Evolutionary conservation across 2,797 vertebrate species (phyloP).

Genomic region (Neosilurus hyrtlii): DNA sequence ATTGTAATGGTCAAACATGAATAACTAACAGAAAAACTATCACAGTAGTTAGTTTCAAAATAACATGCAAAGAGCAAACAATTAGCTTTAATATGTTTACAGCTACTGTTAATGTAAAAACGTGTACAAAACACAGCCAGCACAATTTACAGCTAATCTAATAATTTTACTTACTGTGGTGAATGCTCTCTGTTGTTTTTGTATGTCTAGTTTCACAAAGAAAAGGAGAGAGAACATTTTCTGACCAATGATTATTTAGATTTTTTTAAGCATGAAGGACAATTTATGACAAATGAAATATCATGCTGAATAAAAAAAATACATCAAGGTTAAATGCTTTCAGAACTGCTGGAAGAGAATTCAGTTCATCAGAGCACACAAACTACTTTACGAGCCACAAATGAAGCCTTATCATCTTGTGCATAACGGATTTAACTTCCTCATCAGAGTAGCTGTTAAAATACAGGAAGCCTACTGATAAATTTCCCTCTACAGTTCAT

Average conservation of each 20-base stretch:
- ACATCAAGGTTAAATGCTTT: not conserved
- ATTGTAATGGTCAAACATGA: not conserved
- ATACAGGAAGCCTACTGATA: slow-evolving; percentile 39
- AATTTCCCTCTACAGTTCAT: not conserved
- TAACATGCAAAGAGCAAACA: slow-evolving; percentile 38
- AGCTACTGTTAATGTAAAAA: slow-evolving; percentile 48
- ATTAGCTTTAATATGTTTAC: slow-evolving; percentile 24
- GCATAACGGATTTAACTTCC: slow-evolving; percentile 44
- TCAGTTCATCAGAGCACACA: slow-evolving; percentile 3
- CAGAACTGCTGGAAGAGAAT: slow-evolving; percentile 8
- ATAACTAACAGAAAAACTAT: not conserved
- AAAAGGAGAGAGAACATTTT: slow-evolving; percentile 36
- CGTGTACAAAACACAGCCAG: slow-evolving; percentile 39
- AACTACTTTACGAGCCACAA: not conserved
- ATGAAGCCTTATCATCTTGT: slow-evolving; percentile 36
- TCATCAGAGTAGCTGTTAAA: slow-evolving; percentile 26
- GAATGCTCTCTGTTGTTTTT: slow-evolving; percentile 46
- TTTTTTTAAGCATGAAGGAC: not conserved
- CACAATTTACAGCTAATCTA: slow-evolving; percentile 45
- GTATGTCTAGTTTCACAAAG: slow-evolving; percentile 39
- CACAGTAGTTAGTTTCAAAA: slow-evolving; percentile 38
- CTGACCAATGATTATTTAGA: not conserved
- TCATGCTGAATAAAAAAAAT: not conserved
- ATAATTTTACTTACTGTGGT: slow-evolving; percentile 56
- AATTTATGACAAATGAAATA: not conserved